These are phyloP conservation scores for Strix aluco DNA, from an alignment of 2,113 vertebrate genomes.

Conservation along the genomic window DNA sequence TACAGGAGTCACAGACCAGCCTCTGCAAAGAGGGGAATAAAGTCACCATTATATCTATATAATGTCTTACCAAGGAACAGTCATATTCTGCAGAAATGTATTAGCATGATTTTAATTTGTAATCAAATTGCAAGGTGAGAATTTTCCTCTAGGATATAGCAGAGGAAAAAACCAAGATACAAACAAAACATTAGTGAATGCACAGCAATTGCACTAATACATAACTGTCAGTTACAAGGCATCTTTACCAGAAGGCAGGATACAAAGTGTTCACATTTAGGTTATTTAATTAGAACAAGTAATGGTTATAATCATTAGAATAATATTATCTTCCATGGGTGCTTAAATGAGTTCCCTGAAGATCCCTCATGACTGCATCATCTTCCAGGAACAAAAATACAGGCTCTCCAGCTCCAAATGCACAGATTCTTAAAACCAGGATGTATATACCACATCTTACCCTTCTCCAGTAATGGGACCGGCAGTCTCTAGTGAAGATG, in stretches of 20 bases:
- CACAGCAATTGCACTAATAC: not conserved
- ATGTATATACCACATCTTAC: not conserved
- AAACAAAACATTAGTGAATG: constrained; percentile 30
- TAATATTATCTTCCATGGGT: not conserved
- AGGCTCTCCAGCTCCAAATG: not conserved
- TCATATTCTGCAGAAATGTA: not conserved
- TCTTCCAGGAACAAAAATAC: not conserved
- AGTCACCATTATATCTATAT: not conserved
- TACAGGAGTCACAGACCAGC: not conserved
- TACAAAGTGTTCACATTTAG: constrained; percentile 4
- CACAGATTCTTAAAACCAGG: not conserved
- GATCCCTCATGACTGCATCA: not conserved
- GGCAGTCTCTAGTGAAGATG: not conserved
- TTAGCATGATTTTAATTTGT: constrained; percentile 24
- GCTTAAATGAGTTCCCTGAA: not conserved
- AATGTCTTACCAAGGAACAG: not conserved
- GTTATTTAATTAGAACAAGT: not conserved
- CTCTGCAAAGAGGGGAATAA: not conserved
- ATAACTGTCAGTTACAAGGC: not conserved
- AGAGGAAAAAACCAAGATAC: not conserved
- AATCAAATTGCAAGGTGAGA: constrained; percentile 24
- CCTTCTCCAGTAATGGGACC: not conserved
- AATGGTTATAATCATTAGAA: constrained; percentile 9
- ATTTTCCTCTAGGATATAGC: not conserved
- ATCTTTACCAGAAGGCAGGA: constrained; percentile 9